These are phyloP conservation scores for Ptilonorhynchus violaceus DNA, from an alignment of 2,113 vertebrate genomes.

Conservation along the genomic window DNA sequence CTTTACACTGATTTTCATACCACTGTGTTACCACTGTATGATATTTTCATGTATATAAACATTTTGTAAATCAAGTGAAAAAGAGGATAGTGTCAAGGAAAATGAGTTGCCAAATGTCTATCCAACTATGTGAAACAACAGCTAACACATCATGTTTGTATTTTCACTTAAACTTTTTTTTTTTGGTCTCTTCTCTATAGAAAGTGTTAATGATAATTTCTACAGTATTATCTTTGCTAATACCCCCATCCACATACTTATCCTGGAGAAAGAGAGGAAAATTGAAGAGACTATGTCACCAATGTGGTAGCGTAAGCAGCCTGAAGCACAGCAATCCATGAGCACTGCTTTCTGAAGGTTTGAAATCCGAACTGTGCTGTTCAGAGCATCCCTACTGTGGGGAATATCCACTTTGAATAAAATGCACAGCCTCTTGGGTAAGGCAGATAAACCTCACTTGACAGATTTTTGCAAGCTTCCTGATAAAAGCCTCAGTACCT, in stretches of 20 bases:
- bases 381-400: background rate
- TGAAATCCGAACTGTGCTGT: background rate
- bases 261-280: background rate
- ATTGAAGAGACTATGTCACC: background rate
- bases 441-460: background rate
- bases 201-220: background rate
- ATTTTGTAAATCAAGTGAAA: background rate
- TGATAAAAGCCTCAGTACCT: background rate
- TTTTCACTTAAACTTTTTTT: background rate
- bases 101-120: background rate
- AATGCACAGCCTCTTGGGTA: background rate
- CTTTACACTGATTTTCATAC: background rate
- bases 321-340: background rate
- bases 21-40: background rate
- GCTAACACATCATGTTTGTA: background rate
- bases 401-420: background rate
- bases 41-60: background rate
- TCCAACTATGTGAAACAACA: background rate
- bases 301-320: background rate
- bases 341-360: background rate
- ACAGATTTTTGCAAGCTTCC: background rate
- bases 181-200: background rate
- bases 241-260: background rate
- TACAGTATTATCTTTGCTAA: background rate
- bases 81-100: background rate